A percentile compares a stretch with the other conserved stretches of the same genome.
These are phyloP conservation scores for Drosophila insularis DNA, from an alignment of 1,140 invertebrate genomes.

Conservation along the genomic window DNA sequence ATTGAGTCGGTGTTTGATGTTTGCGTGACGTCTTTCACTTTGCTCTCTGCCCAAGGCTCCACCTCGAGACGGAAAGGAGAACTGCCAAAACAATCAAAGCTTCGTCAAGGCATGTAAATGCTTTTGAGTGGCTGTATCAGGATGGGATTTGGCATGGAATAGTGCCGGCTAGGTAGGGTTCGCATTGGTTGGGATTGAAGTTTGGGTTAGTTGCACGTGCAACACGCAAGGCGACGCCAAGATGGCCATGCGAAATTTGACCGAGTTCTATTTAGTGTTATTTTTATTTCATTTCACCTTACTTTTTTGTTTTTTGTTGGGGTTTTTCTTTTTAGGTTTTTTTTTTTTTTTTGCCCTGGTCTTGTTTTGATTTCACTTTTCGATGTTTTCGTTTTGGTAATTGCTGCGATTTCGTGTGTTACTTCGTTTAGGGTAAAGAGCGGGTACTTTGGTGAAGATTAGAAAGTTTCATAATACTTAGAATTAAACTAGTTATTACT, in stretches of 20 bases:
- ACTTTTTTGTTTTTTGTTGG: background rate
- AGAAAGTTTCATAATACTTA: too few relatives aligned
- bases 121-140: constrained; percentile 13
- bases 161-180: too few relatives aligned
- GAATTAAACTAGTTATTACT: too few relatives aligned
- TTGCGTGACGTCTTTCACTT: constrained; percentile 49
- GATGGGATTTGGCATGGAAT: background rate
- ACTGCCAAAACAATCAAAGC: constrained; percentile 51
- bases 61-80: constrained; percentile 8
- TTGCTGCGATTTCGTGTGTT: constrained; percentile 31
- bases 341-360: background rate
- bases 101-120: constrained; percentile 38
- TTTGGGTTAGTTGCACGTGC: constrained; percentile 36
- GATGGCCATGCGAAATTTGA: constrained; percentile 38
- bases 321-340: background rate
- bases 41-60: background rate
- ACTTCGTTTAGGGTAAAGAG: constrained; percentile 19
- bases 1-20: constrained; percentile 45
- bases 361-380: constrained; percentile 7
- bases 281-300: constrained; percentile 25
- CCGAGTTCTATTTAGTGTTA: constrained; percentile 44
- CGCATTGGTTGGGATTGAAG: constrained; percentile 9
- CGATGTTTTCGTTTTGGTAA: constrained; percentile 38
- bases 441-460: background rate
- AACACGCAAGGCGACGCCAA: constrained; percentile 57